phyloP scores from a whole-genome alignment of 2,888 invertebrate genomes.

The Agonum fuliginosum region DNA sequence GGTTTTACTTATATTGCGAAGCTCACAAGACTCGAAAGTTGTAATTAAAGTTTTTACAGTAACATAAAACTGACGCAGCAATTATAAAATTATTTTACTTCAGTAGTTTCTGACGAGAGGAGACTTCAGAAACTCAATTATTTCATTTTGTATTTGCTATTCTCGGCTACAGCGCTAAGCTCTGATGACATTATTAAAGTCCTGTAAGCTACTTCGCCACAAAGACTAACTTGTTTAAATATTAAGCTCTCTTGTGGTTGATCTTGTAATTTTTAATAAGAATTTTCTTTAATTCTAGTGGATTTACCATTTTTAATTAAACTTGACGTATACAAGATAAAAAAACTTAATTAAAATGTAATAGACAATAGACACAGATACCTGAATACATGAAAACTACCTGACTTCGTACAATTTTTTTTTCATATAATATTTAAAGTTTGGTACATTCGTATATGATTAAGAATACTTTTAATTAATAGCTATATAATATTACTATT shows the following conservation, averaged over 20 bases:
- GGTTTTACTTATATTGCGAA: conserved; percentile 21
- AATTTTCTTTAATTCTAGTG: conserved; percentile 2
- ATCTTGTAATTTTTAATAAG: conserved; percentile 34
- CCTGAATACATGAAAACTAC: too few species aligned
- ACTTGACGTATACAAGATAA: not conserved
- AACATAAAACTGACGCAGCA: conserved; percentile 49
- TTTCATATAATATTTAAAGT: too few species aligned
- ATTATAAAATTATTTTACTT: conserved; percentile 51
- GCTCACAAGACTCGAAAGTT: conserved; percentile 17
- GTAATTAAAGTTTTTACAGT: conserved; percentile 50
- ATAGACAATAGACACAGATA: too few species aligned
- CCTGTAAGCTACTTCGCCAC: conserved; percentile 38
- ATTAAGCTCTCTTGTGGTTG: conserved; percentile 33
- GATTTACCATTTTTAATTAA: conserved; percentile 25
- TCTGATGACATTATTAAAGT: conserved; percentile 45
- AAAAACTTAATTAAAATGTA: too few species aligned
- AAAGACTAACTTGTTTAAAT: conserved; percentile 34
- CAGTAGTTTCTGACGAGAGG: conserved; percentile 24
- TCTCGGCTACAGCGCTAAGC: conserved; percentile 18
- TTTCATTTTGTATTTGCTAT: conserved; percentile 48
- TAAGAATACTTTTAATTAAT: too few species aligned
- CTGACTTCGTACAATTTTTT: too few species aligned
- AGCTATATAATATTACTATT: too few species aligned
- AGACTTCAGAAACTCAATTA: conserved; percentile 44
- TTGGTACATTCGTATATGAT: too few species aligned